A percentile compares a stretch with the other conserved stretches of the same genome.
Conservation (phyloP, 35 echinoderm and acorn worm species). For the Diadema setosum region DNA sequence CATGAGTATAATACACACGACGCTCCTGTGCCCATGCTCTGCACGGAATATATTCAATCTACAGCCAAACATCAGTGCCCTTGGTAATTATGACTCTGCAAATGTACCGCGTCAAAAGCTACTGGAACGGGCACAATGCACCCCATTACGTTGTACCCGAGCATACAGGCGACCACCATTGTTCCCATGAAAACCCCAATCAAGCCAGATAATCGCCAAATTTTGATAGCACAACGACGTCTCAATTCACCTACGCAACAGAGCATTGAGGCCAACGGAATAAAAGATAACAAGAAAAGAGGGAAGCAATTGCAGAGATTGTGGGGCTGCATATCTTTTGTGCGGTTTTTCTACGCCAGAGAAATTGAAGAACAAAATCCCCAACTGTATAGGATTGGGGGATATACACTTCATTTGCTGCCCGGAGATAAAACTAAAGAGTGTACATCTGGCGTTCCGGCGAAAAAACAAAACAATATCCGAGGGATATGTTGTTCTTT, state of each 20-base stretch:
- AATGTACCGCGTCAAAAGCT: slow-evolving; percentile 10
- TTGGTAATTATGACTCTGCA: background rate
- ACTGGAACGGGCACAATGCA: background rate
- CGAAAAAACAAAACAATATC: too few relatives aligned
- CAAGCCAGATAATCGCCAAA: background rate
- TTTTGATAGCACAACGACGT: background rate
- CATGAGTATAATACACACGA: too few relatives aligned
- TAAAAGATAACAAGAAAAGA: background rate
- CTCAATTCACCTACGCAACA: slow-evolving; percentile 8
- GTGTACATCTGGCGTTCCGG: too few relatives aligned
- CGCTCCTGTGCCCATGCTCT: too few relatives aligned
- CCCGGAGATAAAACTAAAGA: too few relatives aligned
- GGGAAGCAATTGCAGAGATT: background rate
- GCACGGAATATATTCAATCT: too few relatives aligned
- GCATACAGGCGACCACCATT: background rate
- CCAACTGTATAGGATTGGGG: background rate
- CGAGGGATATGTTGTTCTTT: too few relatives aligned
- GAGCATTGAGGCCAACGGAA: background rate
- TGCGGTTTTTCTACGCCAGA: too few relatives aligned
- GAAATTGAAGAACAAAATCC: background rate
- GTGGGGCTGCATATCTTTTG: background rate
- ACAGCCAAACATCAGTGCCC: too few relatives aligned
- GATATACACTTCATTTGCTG: background rate
- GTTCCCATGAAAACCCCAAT: slow-evolving; percentile 16
- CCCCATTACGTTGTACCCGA: background rate